Percentiles rank a stretch among this genome's conserved stretches.
Conservation (phyloP, 2,113 vertebrate genomes). For the Dasyprocta punctata region DNA sequence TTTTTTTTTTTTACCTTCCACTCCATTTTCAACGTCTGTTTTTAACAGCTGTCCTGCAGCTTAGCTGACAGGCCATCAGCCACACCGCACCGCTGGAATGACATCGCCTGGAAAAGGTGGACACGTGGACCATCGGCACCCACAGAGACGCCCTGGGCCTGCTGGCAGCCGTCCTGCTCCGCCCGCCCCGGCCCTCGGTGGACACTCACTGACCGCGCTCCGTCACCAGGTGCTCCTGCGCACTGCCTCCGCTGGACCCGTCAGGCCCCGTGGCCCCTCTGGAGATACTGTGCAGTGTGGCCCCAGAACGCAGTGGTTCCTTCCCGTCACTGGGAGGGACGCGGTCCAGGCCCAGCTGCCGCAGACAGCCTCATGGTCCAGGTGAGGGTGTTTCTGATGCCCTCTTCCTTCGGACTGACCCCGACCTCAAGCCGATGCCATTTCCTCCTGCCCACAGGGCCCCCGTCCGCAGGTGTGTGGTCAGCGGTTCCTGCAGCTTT, state of each 20-base stretch:
- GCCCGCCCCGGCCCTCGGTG: background rate
- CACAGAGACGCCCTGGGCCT: background rate
- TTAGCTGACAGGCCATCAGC: background rate
- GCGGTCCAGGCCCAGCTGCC: background rate
- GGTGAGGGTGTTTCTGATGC: background rate
- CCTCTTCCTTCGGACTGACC: too few species aligned
- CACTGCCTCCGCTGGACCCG: background rate
- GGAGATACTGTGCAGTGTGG: background rate
- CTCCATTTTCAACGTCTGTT: background rate
- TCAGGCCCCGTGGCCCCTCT: accelerated
- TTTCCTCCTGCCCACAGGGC: background rate
- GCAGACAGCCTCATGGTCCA: background rate
- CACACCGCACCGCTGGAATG: background rate
- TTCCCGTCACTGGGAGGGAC: background rate
- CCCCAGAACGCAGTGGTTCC: background rate
- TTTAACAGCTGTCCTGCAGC: background rate
- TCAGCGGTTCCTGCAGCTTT: too few species aligned
- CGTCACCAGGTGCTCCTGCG: background rate
- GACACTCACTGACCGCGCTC: background rate
- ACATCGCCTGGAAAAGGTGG: background rate
- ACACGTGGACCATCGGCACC: background rate
- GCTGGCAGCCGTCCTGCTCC: background rate
- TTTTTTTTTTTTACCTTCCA: background rate
- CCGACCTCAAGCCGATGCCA: too few species aligned
- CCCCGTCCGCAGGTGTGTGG: too few species aligned